phyloP scores from a whole-genome alignment of 2,113 vertebrate genomes.

The Chionis minor region DNA sequence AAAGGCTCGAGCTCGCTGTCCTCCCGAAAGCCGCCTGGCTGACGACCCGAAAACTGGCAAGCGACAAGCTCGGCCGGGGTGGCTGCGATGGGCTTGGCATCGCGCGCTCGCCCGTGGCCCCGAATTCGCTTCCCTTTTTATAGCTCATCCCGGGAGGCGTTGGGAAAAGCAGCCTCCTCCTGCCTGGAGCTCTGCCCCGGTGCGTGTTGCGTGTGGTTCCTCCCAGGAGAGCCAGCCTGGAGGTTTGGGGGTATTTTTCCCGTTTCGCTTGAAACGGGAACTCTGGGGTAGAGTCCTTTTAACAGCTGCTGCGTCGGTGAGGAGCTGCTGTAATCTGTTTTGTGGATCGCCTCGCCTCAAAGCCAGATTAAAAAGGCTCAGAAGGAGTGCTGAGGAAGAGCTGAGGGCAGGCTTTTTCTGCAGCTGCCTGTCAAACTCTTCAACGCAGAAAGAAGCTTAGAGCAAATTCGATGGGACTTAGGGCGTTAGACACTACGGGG shows the following conservation, averaged over 20 bases:
- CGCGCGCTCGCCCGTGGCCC: fast-evolving
- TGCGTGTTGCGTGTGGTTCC: not conserved
- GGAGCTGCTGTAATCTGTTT: not conserved
- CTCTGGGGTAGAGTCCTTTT: not conserved
- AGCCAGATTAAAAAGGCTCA: not conserved
- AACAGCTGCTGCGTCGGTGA: not conserved
- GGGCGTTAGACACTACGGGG: fast-evolving
- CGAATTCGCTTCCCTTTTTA: not conserved
- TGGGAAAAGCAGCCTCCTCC: not conserved
- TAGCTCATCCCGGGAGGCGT: not conserved
- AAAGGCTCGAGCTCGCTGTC: not conserved
- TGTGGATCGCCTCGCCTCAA: not conserved
- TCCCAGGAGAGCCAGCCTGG: fast-evolving
- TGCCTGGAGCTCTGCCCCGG: no score
- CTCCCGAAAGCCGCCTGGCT: not conserved
- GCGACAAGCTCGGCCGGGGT: not conserved
- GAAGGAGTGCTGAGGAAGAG: not conserved
- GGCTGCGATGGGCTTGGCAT: not conserved
- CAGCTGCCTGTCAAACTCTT: not conserved
- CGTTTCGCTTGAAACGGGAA: not conserved
- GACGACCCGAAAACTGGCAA: not conserved
- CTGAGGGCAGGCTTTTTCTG: not conserved
- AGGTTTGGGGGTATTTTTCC: not conserved
- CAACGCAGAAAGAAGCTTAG: not conserved
- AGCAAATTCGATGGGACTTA: not conserved